phyloP scores from a whole-genome alignment of 2,888 invertebrate species.

The Aleiodes alternator region DNA sequence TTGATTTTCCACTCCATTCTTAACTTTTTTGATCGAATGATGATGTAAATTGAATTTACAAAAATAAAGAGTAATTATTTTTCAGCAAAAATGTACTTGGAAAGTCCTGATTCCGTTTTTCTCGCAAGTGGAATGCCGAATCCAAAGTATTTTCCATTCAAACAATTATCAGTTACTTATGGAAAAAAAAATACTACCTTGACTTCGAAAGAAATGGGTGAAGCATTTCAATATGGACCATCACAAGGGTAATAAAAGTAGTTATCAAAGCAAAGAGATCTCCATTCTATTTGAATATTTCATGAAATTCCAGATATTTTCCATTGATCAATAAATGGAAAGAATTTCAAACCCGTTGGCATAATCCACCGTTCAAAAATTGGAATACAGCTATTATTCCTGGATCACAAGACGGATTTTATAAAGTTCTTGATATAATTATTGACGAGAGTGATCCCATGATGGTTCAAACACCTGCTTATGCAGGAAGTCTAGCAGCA shows the following conservation, averaged over 20 bases:
- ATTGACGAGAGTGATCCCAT: slow-evolving; percentile 82
- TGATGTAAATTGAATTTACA: background rate
- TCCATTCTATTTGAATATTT: background rate
- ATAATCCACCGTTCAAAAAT: slow-evolving; percentile 79
- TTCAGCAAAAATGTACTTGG: slow-evolving; percentile 75
- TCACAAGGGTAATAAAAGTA: slow-evolving; percentile 80
- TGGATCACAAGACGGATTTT: slow-evolving; percentile 87
- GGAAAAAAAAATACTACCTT: slow-evolving; percentile 74
- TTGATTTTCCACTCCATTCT: too few relatives aligned
- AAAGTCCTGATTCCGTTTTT: slow-evolving; percentile 77
- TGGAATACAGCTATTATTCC: slow-evolving; percentile 82
- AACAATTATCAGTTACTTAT: slow-evolving; percentile 78
- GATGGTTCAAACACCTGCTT: slow-evolving; percentile 82
- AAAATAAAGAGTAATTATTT: slow-evolving; percentile 44
- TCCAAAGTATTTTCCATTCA: slow-evolving; percentile 82
- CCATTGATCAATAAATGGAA: slow-evolving; percentile 79
- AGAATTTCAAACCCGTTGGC: slow-evolving; percentile 80
- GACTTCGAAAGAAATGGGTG: slow-evolving; percentile 77
- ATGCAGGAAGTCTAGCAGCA: slow-evolving; percentile 79
- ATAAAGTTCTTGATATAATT: slow-evolving; percentile 83
- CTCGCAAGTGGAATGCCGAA: slow-evolving; percentile 85
- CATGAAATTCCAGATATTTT: slow-evolving; percentile 75
- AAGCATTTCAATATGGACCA: slow-evolving; percentile 85
- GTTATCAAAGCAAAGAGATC: background rate
- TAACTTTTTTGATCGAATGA: background rate